Conservation (phyloP, 2,888 invertebrate genomes). For the Athetis lepigone region DNA sequence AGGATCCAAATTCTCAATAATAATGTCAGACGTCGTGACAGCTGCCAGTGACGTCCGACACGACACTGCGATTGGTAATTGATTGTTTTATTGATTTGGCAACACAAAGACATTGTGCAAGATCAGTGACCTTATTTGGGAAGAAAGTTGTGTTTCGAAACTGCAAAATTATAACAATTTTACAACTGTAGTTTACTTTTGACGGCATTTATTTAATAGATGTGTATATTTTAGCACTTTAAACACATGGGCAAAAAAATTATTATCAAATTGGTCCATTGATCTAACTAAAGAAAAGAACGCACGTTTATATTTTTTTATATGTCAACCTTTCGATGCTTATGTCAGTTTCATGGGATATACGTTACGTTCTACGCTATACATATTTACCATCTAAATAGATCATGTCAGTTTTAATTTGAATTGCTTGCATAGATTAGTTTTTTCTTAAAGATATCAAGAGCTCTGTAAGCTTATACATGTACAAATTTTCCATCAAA, state of each 20-base stretch:
- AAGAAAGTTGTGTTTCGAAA: conserved; percentile 7
- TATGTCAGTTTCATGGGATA: conserved; percentile 20
- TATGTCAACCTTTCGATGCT: neutral
- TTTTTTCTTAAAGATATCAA: neutral
- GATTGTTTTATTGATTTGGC: conserved; percentile 61
- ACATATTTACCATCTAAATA: too few species aligned
- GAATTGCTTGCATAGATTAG: neutral
- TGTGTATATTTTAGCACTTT: neutral
- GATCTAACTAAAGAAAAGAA: neutral
- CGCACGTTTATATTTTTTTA: conserved; percentile 23
- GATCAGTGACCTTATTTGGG: conserved; percentile 45
- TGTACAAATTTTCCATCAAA: rapidly evolving
- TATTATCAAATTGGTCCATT: neutral
- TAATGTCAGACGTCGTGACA: conserved; percentile 74
- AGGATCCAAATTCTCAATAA: conserved; percentile 58
- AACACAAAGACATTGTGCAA: conserved; percentile 58
- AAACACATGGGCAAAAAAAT: too few species aligned
- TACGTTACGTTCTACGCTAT: conserved; percentile 23
- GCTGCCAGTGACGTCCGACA: conserved; percentile 75
- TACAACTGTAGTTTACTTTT: too few species aligned
- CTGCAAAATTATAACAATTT: neutral
- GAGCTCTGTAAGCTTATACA: too few species aligned
- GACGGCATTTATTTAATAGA: neutral
- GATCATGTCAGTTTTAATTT: too few species aligned
- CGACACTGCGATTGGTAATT: conserved; percentile 69